Base-by-base conservation (phyloP, 1,140 invertebrate genomes). In the Drosophila nasuta region DNA sequence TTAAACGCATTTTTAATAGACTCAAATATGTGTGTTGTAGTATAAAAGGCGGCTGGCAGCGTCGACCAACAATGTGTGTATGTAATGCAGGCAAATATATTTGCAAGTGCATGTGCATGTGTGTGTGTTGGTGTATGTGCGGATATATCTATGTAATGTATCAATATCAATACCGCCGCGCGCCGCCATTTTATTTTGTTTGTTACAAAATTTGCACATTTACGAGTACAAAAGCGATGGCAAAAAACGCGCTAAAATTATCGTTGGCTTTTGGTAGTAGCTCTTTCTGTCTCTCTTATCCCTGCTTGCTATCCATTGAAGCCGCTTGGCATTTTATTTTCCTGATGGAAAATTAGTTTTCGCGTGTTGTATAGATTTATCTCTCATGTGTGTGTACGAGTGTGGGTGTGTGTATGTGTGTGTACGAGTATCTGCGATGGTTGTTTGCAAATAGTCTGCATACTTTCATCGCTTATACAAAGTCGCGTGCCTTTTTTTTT, bases 1-100 rank as follows among this genome's bases (percentile, higher is more conserved):
- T 92, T 91, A 92, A 92, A 92, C 91, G 91, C 87, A 92, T 92
- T 92, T 92, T 92, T 92, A 92, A 92, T 92, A 88, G 91, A 92
- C 91, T 92, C 90, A 91, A 92, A 92, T 81, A 92, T 92, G 91
- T 92, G 91, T 92, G 91, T 79, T 57, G 80, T 80, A 77, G 51
- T 35, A 88, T 85, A 89, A 83, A 89, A 87, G 77, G 80, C 77
- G 67, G 75, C 30, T 48, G 30, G 43, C 13, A 48, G 15, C 20
- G 25, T 8, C n/a, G 56, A 10, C 45, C 51, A 15, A 58, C 35
- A 56, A 56, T 38, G 33, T 15, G 8, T 35, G 13, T 13, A 30
- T 25, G 25, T 13, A 7, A 35, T 28, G 45, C 57, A 28, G 5
- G n/a, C 35, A 6, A 38, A 38, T 20, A 51, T 51, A 25, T 56